phyloP scores from a whole-genome alignment of 2,797 vertebrate species.

The Aselliscus stoliczkanus region DNA sequence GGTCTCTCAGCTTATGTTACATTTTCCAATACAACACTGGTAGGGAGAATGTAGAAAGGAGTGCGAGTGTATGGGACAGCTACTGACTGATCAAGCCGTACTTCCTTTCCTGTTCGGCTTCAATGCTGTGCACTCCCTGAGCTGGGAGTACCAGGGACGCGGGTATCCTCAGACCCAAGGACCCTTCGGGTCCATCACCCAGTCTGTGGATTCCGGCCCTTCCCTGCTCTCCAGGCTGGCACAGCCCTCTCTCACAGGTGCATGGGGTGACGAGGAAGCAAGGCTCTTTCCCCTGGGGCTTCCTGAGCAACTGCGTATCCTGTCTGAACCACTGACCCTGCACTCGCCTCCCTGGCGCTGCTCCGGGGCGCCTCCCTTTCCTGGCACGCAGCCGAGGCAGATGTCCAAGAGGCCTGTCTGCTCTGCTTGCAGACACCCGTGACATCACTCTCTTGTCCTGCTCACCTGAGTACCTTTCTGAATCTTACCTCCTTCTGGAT shows the following conservation, averaged over 20 bases:
- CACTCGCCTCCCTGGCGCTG: background rate
- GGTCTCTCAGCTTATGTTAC: background rate
- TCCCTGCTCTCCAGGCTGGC: too few relatives aligned
- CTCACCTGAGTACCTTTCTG: background rate
- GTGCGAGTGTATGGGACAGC: fast-evolving
- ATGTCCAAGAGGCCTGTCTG: background rate
- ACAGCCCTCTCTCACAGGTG: background rate
- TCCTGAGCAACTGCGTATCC: background rate
- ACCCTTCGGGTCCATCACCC: fast-evolving
- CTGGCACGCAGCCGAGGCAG: background rate
- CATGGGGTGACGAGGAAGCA: background rate
- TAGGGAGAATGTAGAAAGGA: background rate
- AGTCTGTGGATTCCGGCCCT: background rate
- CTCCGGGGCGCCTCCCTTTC: background rate
- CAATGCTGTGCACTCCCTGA: background rate
- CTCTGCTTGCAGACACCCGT: background rate
- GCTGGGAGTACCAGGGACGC: background rate
- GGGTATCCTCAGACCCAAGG: background rate
- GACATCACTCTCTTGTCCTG: background rate
- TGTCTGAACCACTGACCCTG: background rate
- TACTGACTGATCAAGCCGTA: background rate
- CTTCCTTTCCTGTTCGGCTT: fast-evolving
- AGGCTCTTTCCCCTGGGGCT: background rate
- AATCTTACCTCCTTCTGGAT: background rate
- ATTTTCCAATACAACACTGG: background rate